A percentile compares a stretch with the other conserved stretches of the same genome.
Evolutionary conservation across 2,888 invertebrate genomes (phyloP).

Genomic region (Melinaea menophilus): DNA sequence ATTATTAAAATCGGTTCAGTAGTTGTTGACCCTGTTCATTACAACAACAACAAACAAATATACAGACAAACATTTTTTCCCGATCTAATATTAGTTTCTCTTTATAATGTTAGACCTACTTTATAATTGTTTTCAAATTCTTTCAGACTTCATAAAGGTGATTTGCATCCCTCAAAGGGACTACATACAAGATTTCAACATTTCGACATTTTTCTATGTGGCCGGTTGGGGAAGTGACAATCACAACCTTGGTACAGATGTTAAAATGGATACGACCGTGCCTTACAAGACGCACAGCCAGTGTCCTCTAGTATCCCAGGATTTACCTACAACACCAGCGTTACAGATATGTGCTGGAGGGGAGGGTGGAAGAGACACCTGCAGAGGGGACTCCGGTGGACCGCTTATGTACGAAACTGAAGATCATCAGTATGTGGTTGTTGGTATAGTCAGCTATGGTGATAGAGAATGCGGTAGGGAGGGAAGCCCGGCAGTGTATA

Average conservation of each 20-base stretch:
- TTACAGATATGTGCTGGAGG: constrained; percentile 76
- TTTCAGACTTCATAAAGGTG: constrained; percentile 48
- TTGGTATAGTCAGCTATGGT: constrained; percentile 35
- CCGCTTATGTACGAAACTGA: constrained; percentile 67
- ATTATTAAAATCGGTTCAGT: too few species aligned
- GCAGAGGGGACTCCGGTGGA: constrained; percentile 83
- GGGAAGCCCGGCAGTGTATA: constrained; percentile 31
- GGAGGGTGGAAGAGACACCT: constrained; percentile 75
- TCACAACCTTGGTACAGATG: constrained; percentile 61
- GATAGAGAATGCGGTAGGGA: constrained; percentile 22
- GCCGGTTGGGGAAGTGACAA: constrained; percentile 71
- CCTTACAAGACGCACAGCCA: constrained; percentile 31
- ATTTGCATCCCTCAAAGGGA: constrained; percentile 44
- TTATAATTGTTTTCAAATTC: background rate
- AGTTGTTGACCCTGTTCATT: too few species aligned
- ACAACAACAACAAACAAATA: too few species aligned
- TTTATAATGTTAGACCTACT: background rate
- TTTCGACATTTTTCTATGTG: constrained; percentile 37
- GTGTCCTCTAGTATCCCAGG: constrained; percentile 21
- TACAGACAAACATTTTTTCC: too few species aligned
- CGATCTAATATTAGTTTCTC: too few species aligned
- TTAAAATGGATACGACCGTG: constrained; percentile 35
- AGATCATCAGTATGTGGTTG: constrained; percentile 12
- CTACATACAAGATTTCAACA: constrained; percentile 27
- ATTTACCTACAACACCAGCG: constrained; percentile 33